These are phyloP conservation scores for Collichthys lucidus DNA, from an alignment of 2,113 vertebrate genomes.

Conservation along the genomic window DNA sequence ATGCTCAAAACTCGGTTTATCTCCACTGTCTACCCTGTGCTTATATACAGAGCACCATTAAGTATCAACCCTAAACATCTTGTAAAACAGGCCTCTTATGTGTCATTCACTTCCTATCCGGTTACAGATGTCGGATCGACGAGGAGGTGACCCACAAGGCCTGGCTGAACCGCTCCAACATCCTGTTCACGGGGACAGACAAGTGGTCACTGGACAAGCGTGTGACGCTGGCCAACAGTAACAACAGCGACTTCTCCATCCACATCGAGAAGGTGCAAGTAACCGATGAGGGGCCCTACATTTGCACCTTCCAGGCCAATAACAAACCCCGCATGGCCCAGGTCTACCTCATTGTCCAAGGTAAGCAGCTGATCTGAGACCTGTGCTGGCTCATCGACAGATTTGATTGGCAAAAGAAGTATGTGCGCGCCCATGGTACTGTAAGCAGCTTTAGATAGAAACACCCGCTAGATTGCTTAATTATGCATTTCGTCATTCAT, in stretches of 20 bases:
- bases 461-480: constrained; percentile 54
- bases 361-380: constrained; percentile 72
- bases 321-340: constrained; percentile 89
- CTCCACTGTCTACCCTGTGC: neutral
- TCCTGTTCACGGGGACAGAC: constrained; percentile 91
- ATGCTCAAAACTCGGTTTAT: neutral
- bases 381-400: constrained; percentile 11
- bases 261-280: constrained; percentile 89
- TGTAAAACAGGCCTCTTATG: neutral
- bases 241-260: constrained; percentile 91
- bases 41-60: too few relatives aligned
- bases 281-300: constrained; percentile 91
- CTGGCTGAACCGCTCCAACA: constrained; percentile 94
- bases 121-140: constrained; percentile 89
- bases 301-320: constrained; percentile 92
- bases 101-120: neutral
- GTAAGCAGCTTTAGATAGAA: constrained; percentile 10
- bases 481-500: constrained; percentile 54
- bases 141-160: constrained; percentile 92
- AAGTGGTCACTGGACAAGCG: constrained; percentile 92
- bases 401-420: constrained; percentile 29
- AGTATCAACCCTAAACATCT: neutral
- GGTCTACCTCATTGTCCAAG: constrained; percentile 94
- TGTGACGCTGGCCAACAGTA: constrained; percentile 89
- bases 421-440: constrained; percentile 21